phyloP scores from a whole-genome alignment of 2,888 invertebrate species.

The Spodoptera picta region DNA sequence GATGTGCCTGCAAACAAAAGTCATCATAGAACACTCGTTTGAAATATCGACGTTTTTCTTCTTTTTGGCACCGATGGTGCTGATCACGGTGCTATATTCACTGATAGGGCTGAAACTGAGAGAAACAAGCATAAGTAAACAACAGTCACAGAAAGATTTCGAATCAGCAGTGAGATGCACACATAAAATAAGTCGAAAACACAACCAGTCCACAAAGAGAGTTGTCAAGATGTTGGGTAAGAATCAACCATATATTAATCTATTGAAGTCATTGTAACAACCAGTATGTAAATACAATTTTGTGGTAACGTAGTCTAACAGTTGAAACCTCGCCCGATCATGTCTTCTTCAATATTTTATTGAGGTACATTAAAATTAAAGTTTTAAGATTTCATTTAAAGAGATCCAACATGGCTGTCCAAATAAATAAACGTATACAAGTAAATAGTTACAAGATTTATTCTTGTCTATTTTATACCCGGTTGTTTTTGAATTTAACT shows the following conservation, averaged over 20 bases:
- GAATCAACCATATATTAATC: slow-evolving; percentile 52
- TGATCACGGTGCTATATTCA: slow-evolving; percentile 92
- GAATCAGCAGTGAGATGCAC: slow-evolving; percentile 63
- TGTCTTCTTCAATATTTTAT: too few relatives aligned
- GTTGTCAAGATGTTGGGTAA: slow-evolving; percentile 94
- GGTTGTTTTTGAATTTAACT: too few relatives aligned
- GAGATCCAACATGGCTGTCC: too few relatives aligned
- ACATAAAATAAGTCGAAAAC: slow-evolving; percentile 73
- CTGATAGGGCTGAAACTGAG: slow-evolving; percentile 90
- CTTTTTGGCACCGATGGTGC: slow-evolving; percentile 93
- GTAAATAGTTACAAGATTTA: too few relatives aligned
- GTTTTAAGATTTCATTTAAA: too few relatives aligned
- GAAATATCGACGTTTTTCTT: slow-evolving; percentile 92
- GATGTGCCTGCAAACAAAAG: slow-evolving; percentile 84
- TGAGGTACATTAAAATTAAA: too few relatives aligned
- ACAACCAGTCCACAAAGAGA: slow-evolving; percentile 90
- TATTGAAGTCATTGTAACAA: too few relatives aligned
- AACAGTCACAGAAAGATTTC: slow-evolving; percentile 65
- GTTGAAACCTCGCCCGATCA: too few relatives aligned
- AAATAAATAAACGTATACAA: too few relatives aligned
- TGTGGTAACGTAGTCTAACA: too few relatives aligned
- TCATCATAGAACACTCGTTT: slow-evolving; percentile 90
- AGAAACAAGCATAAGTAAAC: slow-evolving; percentile 78
- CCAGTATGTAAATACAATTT: too few relatives aligned
- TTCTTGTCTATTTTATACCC: too few relatives aligned